Percentiles rank a stretch among this genome's conserved stretches.
phyloP scores from a whole-genome alignment of 2,888 invertebrate genomes.

The Electrophaes corylata region DNA sequence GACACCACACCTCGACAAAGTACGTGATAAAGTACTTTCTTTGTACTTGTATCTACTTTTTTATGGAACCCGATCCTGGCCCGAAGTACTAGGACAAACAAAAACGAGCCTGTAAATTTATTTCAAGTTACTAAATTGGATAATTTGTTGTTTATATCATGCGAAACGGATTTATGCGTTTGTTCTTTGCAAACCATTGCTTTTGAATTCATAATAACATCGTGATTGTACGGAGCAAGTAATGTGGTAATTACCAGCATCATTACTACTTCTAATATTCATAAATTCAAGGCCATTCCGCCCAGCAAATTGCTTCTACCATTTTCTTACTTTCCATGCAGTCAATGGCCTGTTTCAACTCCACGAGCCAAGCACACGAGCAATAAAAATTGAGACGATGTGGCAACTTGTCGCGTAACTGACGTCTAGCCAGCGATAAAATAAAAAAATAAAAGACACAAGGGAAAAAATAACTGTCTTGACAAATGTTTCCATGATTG shows the following conservation, averaged over 20 bases:
- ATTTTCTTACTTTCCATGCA: constrained; percentile 39
- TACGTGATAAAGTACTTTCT: too few species aligned
- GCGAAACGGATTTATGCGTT: background rate
- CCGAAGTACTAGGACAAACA: too few species aligned
- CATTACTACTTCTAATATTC: constrained; percentile 25
- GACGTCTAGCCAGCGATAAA: too few species aligned
- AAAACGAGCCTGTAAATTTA: background rate
- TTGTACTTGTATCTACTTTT: too few species aligned
- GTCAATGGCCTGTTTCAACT: constrained; percentile 34
- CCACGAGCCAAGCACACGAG: background rate
- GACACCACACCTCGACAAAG: too few species aligned
- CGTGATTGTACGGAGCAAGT: constrained; percentile 2
- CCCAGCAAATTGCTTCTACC: constrained; percentile 23
- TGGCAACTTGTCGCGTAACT: background rate
- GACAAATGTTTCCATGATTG: too few species aligned
- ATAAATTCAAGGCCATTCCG: constrained; percentile 30
- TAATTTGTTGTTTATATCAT: background rate
- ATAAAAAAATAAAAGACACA: too few species aligned
- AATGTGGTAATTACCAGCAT: constrained; percentile 6
- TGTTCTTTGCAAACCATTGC: background rate
- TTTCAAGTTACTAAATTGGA: background rate
- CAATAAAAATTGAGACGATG: constrained; percentile 8
- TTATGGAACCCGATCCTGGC: too few species aligned
- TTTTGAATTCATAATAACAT: constrained; percentile 9
- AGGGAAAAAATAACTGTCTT: too few species aligned